phyloP scores from a whole-genome alignment of 2,797 vertebrate genomes.

The Antrozous pallidus region DNA sequence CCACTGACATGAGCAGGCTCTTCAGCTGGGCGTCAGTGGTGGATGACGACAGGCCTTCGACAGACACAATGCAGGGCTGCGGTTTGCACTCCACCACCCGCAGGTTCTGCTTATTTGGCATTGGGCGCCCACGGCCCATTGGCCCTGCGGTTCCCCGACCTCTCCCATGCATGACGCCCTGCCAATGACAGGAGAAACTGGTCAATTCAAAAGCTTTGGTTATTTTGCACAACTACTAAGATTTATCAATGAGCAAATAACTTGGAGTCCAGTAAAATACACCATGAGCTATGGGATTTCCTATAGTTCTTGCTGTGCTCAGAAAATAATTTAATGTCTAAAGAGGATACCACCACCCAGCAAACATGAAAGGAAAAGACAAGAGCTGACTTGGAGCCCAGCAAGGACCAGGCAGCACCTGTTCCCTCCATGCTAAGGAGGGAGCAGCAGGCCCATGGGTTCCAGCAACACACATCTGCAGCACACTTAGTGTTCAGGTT shows the following conservation, averaged over 20 bases:
- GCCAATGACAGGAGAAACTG: constrained; percentile 78
- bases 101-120: constrained; percentile 89
- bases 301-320: background rate
- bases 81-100: constrained; percentile 87
- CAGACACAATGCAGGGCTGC: constrained; percentile 90
- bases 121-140: constrained; percentile 86
- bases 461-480: background rate
- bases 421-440: fast-evolving
- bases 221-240: constrained; percentile 22
- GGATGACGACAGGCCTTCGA: constrained; percentile 96
- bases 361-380: too few species aligned
- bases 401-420: fast-evolving
- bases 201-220: constrained; percentile 54
- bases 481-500: fast-evolving
- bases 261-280: constrained; percentile 33
- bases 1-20: constrained; percentile 96
- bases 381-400: fast-evolving
- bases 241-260: background rate
- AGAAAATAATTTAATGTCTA: background rate
- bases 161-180: constrained; percentile 92
- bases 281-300: background rate
- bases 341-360: background rate
- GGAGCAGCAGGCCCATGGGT: background rate
- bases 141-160: constrained; percentile 89
- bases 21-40: constrained; percentile 94